These are phyloP conservation scores for Oryzias dopingdopingensis DNA, from an alignment of 2,797 vertebrate species.

Conservation along the genomic window DNA sequence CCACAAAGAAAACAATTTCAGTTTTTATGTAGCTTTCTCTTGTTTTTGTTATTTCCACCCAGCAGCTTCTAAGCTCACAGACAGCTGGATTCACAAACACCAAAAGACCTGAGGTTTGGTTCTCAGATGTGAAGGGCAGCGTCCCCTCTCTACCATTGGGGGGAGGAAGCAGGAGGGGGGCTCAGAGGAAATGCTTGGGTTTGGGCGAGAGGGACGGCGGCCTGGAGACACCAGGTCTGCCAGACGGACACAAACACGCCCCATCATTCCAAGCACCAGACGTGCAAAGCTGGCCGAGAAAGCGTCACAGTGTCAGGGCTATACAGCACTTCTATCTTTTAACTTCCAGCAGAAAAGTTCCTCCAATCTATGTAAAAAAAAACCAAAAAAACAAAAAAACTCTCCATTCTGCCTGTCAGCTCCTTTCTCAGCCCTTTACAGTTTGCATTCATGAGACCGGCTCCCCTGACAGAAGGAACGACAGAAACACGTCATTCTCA, in stretches of 20 bases:
- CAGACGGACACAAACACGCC: slow-evolving; percentile 51
- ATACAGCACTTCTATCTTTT: too few species aligned
- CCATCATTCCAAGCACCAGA: slow-evolving; percentile 34
- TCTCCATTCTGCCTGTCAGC: too few species aligned
- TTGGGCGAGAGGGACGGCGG: slow-evolving; percentile 33
- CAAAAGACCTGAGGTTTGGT: not conserved
- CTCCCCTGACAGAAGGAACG: slow-evolving; percentile 25
- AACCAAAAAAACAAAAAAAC: too few species aligned
- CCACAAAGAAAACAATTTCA: too few species aligned
- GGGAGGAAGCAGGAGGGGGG: slow-evolving; percentile 36
- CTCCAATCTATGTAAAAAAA: too few species aligned
- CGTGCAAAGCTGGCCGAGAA: too few species aligned
- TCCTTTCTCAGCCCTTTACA: not conserved
- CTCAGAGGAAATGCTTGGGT: slow-evolving; percentile 29
- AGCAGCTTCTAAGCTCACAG: too few species aligned
- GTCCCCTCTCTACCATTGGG: slow-evolving; percentile 42
- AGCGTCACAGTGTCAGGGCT: too few species aligned
- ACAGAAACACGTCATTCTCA: slow-evolving; percentile 8
- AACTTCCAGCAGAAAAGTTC: too few species aligned
- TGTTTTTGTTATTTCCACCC: too few species aligned
- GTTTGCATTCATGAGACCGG: slow-evolving; percentile 19
- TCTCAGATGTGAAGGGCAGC: slow-evolving; percentile 10
- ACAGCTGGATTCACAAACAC: not conserved
- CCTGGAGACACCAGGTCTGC: slow-evolving; percentile 58
- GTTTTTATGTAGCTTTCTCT: too few species aligned